Evolutionary conservation across 92 coral and sea anemone species (phyloP).

Genomic region (Zoanthus sociatus): DNA sequence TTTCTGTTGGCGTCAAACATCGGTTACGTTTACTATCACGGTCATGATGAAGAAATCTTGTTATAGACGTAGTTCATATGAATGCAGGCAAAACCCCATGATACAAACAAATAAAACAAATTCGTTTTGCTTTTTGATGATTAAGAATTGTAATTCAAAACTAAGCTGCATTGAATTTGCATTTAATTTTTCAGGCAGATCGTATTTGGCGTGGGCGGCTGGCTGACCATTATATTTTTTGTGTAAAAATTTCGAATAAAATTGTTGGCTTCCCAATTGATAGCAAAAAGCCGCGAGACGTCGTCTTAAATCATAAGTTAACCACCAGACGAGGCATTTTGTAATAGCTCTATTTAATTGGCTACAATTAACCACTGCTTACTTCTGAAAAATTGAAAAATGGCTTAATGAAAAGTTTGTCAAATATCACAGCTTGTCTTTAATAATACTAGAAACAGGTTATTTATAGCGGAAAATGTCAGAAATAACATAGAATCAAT

Average conservation of each 20-base stretch:
- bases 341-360: conserved; percentile 11
- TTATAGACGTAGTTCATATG: not conserved
- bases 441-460: not conserved
- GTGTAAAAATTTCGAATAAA: conserved; percentile 9
- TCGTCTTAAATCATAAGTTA: not conserved
- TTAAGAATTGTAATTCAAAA: not conserved
- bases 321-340: conserved; percentile 12
- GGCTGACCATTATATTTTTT: not conserved
- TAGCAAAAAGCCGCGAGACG: conserved; percentile 39
- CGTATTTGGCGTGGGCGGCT: conserved; percentile 15
- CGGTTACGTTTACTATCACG: not conserved
- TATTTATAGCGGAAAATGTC: not conserved
- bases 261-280: conserved; percentile 24
- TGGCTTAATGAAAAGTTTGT: conserved; percentile 11
- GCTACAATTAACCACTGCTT: conserved; percentile 2
- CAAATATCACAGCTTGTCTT: conserved; percentile 23
- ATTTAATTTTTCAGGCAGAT: not conserved
- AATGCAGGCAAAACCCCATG: not conserved
- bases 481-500: conserved; percentile 4
- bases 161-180: conserved; percentile 10
- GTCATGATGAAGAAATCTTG: not conserved
- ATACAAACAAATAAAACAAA: not conserved
- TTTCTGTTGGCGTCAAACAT: not conserved
- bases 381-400: not conserved
- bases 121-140: conserved; percentile 6